These are phyloP conservation scores for Callimorpha dominula DNA, from an alignment of 2,888 invertebrate genomes.

Conservation along the genomic window DNA sequence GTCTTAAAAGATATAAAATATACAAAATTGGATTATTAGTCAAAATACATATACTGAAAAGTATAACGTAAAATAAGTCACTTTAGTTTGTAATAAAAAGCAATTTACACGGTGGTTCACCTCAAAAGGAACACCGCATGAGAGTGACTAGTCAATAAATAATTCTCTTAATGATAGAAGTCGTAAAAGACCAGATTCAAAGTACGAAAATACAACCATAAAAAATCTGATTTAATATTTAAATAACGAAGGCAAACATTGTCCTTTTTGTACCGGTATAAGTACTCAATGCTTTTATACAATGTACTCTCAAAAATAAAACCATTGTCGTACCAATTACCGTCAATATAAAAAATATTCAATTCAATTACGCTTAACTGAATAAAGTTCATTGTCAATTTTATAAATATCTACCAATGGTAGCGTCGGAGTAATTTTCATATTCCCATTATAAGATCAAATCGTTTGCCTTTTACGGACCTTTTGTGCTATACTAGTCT, in stretches of 20 bases:
- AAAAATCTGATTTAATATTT: neutral
- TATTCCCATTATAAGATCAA: conserved; percentile 33
- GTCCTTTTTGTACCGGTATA: neutral
- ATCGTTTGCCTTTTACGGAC: conserved; percentile 43
- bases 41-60: neutral
- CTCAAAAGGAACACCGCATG: conserved; percentile 33
- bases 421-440: conserved; percentile 26
- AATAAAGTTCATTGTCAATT: conserved; percentile 21
- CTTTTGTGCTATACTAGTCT: conserved; percentile 48
- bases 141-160: conserved; percentile 4
- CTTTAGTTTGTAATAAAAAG: neutral
- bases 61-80: neutral
- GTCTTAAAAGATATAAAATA: conserved; percentile 3
- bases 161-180: neutral
- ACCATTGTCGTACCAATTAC: neutral
- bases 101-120: neutral
- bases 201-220: neutral
- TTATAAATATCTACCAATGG: conserved; percentile 23
- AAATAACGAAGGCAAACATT: neutral
- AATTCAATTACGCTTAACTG: conserved; percentile 12
- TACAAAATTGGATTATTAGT: conserved; percentile 7
- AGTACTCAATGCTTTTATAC: neutral
- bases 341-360: conserved; percentile 3
- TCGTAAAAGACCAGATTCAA: neutral
- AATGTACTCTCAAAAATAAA: neutral